phyloP scores from a whole-genome alignment of 2,888 invertebrate genomes.

The Ophioninae sp. region DNA sequence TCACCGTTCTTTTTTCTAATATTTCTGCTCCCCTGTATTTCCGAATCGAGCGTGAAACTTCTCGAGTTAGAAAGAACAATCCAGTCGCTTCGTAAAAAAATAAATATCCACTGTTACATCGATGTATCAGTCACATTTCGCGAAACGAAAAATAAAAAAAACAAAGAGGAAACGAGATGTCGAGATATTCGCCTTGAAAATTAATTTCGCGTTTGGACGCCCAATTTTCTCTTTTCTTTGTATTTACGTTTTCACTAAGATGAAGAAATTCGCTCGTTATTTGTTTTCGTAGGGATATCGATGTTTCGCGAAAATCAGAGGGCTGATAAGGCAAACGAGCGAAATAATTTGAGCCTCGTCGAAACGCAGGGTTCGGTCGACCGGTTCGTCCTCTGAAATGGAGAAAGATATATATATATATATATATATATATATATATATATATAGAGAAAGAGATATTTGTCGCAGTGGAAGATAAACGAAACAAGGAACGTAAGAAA shows the following conservation, averaged over 20 bases:
- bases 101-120: neutral
- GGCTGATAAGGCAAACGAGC: conserved; percentile 52
- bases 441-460: conserved; percentile 1
- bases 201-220: too few species aligned
- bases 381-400: conserved; percentile 44
- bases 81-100: neutral
- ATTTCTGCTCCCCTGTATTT: neutral
- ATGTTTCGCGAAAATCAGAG: conserved; percentile 16
- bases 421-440: conserved; percentile 19
- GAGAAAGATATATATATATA: neutral
- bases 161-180: neutral
- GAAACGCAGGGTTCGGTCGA: conserved; percentile 46
- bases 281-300: neutral
- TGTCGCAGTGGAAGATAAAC: neutral
- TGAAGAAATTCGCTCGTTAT: neutral
- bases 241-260: neutral
- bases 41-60: neutral
- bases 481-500: conserved; percentile 15
- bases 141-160: neutral
- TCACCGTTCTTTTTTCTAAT: neutral
- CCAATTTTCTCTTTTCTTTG: too few species aligned
- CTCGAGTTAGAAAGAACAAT: neutral
- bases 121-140: neutral
- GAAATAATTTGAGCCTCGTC: conserved; percentile 49
- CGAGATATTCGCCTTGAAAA: neutral